Evolutionary conservation across 2,113 vertebrate genomes (phyloP), one percentile per base, ranked within the genome.

Genomic region (Eublepharis macularius): DNA sequence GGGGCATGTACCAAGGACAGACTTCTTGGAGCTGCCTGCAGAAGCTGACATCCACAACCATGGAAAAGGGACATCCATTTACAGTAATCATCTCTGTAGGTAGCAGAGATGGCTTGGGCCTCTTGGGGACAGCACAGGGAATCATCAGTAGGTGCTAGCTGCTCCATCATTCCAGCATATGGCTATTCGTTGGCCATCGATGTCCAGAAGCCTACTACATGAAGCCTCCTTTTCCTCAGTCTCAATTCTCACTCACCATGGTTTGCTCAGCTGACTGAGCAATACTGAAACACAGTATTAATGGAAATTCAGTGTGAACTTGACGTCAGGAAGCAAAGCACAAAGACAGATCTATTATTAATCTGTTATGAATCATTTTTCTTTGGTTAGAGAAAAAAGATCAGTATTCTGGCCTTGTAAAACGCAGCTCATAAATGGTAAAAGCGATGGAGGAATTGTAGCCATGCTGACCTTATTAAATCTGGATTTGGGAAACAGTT

Each of bases 381-480:
- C 43, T 19, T 26, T 73, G 19, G 12, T 51, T 51, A 11, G 14
- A 51, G 49, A 51, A 21, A n/a, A 73, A 73, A 41, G 24, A 32
- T 17, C 2, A 16, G n/a, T 89, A 63, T 21, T 54, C 29, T 84
- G 68, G 70, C 86, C 79, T 86, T 83, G 51, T 41, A 90, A 88
- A 85, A 10, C 84, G 0, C 16, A 54, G 24, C 21, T 24, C 81
- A 41, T 84, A 82, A 81, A 19, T 89, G 57, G 90, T 89, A 68
- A 39, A 83, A 86, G 21, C 65, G 1, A 47, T 72, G 82, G 73
- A 29, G 9, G 41, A n/a, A 29, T 45, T 81, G 72, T 49, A 11
- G 26, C 89, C 47, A 26, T 68, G 39, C 13, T 84, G 75, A 86
- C 79, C 43, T 26, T 75, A 41, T 43, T 90, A 91, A 91, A 90